phyloP scores from a whole-genome alignment of 35 echinoderm and acorn worm species.

The Holothuria glaberrima region DNA sequence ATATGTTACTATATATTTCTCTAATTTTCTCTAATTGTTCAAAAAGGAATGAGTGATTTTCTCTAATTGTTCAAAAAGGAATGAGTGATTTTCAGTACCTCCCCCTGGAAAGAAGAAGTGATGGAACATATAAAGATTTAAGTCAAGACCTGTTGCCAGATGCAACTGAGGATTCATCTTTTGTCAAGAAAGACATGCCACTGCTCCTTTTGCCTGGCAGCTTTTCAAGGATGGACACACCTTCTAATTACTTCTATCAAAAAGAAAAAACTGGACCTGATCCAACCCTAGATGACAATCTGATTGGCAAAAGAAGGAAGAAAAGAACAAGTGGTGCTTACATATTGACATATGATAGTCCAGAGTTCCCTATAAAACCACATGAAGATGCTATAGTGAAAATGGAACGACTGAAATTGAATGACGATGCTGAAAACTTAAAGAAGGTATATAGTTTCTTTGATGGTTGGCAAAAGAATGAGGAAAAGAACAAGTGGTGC shows the following conservation, averaged over 20 bases:
- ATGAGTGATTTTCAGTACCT: constrained; percentile 60
- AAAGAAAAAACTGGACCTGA: constrained; percentile 49
- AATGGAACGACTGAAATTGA: constrained; percentile 30
- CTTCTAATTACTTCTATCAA: constrained; percentile 67
- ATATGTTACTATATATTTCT: no score
- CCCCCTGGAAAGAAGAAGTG: neutral
- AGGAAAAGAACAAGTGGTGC: constrained; percentile 55
- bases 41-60: constrained; percentile 34
- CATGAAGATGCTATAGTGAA: constrained; percentile 55
- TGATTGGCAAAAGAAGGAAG: constrained; percentile 53
- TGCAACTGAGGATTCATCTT: constrained; percentile 60
- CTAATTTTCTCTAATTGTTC: constrained; percentile 20
- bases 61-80: constrained; percentile 6
- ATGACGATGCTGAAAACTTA: constrained; percentile 58
- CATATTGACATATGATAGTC: constrained; percentile 49
- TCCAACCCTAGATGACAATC: constrained; percentile 43
- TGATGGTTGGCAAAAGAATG: constrained; percentile 49
- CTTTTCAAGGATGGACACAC: constrained; percentile 78
- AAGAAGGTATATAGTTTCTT: no score
- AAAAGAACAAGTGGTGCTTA: constrained; percentile 60
- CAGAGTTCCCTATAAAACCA: constrained; percentile 57
- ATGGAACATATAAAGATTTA: constrained; percentile 36
- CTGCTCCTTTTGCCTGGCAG: constrained; percentile 69
- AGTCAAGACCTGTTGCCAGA: constrained; percentile 71
- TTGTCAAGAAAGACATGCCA: constrained; percentile 60